These are phyloP conservation scores for Microtus richardsoni DNA, from an alignment of 2,113 vertebrate genomes.

Conservation along the genomic window DNA sequence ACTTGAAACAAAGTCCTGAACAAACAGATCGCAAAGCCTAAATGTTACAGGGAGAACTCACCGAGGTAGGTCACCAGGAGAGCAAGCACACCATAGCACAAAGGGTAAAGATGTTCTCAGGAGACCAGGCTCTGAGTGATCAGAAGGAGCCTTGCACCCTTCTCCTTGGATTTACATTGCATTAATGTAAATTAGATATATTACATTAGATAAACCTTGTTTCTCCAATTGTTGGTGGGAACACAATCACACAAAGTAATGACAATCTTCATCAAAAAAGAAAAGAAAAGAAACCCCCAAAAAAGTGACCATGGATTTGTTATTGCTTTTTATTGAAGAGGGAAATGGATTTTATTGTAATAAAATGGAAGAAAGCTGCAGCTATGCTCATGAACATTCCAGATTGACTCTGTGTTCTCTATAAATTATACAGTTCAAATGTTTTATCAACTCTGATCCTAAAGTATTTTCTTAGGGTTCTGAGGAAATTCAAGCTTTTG, in stretches of 20 bases:
- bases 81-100: neutral
- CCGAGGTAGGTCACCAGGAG: neutral
- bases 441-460: neutral
- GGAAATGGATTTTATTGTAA: neutral
- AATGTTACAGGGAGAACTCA: conserved; percentile 10
- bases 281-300: neutral
- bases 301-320: neutral
- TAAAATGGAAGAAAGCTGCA: neutral
- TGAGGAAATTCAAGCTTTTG: neutral
- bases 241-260: neutral
- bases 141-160: neutral
- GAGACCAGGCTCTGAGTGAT: neutral
- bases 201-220: neutral
- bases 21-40: conserved; percentile 32
- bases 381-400: neutral
- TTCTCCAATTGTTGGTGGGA: neutral
- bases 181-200: neutral
- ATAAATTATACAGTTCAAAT: neutral
- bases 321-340: neutral
- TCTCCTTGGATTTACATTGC: neutral
- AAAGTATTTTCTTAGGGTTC: conserved; percentile 13
- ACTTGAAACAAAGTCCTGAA: conserved; percentile 72
- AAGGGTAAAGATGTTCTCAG: neutral
- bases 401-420: neutral
- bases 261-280: neutral